These are phyloP conservation scores for Hirudinaria manillensis DNA, from an alignment of 2,888 invertebrate species.

Conservation along the genomic window DNA sequence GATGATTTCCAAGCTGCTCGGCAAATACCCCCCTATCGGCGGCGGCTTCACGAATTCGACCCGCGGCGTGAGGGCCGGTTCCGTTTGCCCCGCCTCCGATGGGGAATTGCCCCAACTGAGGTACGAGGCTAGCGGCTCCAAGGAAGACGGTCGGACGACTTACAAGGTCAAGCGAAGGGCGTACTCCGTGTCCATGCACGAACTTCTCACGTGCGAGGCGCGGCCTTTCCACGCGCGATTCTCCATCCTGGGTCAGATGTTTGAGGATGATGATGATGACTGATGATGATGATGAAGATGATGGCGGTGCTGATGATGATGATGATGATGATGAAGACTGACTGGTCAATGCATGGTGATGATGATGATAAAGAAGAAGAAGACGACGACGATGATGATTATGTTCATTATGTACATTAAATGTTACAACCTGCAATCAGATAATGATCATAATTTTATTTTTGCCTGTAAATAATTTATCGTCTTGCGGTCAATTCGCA, in stretches of 20 bases:
- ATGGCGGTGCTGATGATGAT: conserved; percentile 7
- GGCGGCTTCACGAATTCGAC: background rate
- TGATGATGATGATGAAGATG: conserved; percentile 12
- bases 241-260: conserved; percentile 74
- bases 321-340: conserved; percentile 11
- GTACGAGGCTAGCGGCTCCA: background rate
- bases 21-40: background rate
- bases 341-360: conserved; percentile 64
- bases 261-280: conserved; percentile 26
- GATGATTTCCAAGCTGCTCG: too few relatives aligned
- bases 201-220: conserved; percentile 67
- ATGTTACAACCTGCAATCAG: background rate
- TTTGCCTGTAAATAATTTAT: background rate
- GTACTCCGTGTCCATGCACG: background rate
- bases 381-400: background rate
- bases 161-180: background rate
- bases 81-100: background rate
- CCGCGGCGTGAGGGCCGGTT: background rate
- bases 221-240: conserved; percentile 74
- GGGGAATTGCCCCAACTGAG: background rate
- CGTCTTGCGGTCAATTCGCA: too few relatives aligned
- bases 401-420: background rate
- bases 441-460: background rate
- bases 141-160: background rate
- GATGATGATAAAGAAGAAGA: background rate